phyloP scores from a whole-genome alignment of 2,113 vertebrate genomes.

The Cariama cristata region DNA sequence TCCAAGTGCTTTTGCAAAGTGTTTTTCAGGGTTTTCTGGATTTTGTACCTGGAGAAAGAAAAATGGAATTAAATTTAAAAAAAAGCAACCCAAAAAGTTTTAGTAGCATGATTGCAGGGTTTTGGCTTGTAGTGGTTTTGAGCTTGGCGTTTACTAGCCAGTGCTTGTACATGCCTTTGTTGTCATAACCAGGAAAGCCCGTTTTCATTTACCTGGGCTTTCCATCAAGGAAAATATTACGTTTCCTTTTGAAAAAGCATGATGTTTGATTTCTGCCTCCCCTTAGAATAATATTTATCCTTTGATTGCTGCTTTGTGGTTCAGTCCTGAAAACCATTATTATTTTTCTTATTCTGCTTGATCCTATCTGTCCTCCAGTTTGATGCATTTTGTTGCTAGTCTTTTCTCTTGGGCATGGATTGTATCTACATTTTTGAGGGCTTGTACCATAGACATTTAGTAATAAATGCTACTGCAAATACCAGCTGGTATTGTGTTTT shows the following conservation, averaged over 20 bases:
- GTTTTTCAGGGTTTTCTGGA: neutral
- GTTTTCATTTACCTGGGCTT: neutral
- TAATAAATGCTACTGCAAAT: neutral
- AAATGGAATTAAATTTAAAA: neutral
- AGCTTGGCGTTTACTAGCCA: neutral
- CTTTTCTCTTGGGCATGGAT: neutral
- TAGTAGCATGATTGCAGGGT: neutral
- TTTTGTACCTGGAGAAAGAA: neutral
- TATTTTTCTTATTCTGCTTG: neutral
- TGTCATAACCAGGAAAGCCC: neutral
- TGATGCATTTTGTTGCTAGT: neutral
- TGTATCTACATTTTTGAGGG: neutral
- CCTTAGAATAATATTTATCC: neutral
- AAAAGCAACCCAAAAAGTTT: neutral
- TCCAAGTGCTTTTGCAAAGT: neutral
- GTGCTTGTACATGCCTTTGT: neutral
- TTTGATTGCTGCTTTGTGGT: neutral
- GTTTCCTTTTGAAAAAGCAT: neutral
- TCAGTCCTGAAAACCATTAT: neutral
- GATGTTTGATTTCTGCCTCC: neutral
- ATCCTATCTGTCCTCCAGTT: neutral
- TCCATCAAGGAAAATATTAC: neutral
- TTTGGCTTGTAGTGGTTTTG: neutral
- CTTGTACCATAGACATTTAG: neutral
- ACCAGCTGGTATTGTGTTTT: neutral